Evolutionary conservation across 2,888 invertebrate genomes (phyloP).

Genomic region (Zhuqinia jingwanae): DNA sequence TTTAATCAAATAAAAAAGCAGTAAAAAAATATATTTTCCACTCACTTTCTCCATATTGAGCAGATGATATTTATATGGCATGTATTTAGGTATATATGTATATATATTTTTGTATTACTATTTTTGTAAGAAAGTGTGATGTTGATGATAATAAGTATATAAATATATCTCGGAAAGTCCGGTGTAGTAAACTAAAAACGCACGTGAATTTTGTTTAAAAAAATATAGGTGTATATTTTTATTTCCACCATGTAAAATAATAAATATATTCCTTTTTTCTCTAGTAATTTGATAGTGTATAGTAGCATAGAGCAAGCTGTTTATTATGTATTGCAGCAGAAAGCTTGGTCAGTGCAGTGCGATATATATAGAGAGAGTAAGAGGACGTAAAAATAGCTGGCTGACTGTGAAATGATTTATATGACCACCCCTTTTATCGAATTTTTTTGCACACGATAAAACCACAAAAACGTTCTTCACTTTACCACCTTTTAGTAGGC

Average conservation of each 20-base stretch:
- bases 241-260: neutral
- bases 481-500: neutral
- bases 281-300: too few species aligned
- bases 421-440: neutral
- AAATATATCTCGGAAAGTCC: neutral
- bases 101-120: too few species aligned
- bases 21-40: slow-evolving; percentile 15
- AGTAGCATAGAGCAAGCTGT: neutral
- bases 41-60: slow-evolving; percentile 67
- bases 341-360: neutral
- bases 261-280: too few species aligned
- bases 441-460: neutral
- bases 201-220: too few species aligned
- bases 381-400: slow-evolving; percentile 2
- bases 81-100: too few species aligned
- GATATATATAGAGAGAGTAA: too few species aligned
- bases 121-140: neutral
- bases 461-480: slow-evolving; percentile 11
- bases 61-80: slow-evolving; percentile 28
- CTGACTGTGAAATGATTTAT: slow-evolving; percentile 3
- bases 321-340: neutral
- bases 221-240: neutral
- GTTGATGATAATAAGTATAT: neutral
- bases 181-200: neutral
- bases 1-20: neutral